phyloP scores from a whole-genome alignment of 2,888 invertebrate genomes.

The Phortica okadai region DNA sequence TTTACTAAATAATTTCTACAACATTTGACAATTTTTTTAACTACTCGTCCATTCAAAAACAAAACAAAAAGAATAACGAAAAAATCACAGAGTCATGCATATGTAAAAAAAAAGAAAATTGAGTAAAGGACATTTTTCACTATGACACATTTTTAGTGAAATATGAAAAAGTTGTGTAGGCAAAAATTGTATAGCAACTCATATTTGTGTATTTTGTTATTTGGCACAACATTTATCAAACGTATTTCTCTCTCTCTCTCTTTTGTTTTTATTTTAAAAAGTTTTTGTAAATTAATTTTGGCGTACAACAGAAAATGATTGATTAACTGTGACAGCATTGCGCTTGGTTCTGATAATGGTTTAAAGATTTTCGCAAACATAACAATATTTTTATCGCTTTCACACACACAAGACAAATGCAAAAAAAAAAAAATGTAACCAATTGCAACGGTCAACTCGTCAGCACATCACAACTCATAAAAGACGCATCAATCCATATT shows the following conservation, averaged over 20 bases:
- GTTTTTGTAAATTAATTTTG: background rate
- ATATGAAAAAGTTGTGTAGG: background rate
- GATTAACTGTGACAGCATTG: background rate
- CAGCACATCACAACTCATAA: too few species aligned
- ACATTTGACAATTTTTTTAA: background rate
- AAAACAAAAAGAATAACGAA: background rate
- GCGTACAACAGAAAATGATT: background rate
- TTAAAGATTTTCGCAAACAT: background rate
- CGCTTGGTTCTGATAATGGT: background rate
- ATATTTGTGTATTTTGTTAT: constrained; percentile 2
- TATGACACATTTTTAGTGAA: constrained; percentile 12
- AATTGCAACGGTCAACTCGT: too few species aligned
- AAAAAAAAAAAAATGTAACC: background rate
- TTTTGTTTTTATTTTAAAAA: background rate
- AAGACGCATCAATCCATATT: too few species aligned
- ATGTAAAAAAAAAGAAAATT: constrained; percentile 6
- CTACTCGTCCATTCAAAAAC: background rate
- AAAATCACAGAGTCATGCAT: background rate
- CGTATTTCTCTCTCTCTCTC: background rate
- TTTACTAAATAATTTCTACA: background rate
- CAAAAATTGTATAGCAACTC: background rate
- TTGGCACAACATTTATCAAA: constrained; percentile 3
- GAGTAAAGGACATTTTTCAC: constrained; percentile 27
- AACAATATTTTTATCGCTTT: background rate
- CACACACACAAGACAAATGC: background rate